Conservation (phyloP, 2,797 vertebrate genomes). For the Buphagus erythrorhynchus region DNA sequence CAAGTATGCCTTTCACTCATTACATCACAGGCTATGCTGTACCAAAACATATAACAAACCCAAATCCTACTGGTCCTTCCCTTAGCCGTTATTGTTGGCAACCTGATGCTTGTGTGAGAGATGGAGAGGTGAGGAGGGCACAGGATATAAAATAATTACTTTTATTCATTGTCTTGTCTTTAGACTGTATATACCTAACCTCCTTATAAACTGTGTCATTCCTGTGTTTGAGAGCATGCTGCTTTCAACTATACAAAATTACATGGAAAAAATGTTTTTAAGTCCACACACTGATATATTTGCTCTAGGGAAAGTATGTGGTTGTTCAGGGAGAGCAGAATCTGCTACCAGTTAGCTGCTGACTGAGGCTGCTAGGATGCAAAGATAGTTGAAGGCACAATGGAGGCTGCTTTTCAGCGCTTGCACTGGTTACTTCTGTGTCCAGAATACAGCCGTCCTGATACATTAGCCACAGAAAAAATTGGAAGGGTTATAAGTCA, state of each 20-base stretch:
- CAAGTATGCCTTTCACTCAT: background rate
- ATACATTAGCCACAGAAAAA: constrained; percentile 24
- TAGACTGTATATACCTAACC: background rate
- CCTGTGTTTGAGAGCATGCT: background rate
- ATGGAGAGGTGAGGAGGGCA: accelerated
- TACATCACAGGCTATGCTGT: background rate
- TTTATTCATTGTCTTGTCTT: background rate
- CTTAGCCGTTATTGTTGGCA: background rate
- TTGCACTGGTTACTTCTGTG: background rate
- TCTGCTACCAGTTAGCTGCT: background rate
- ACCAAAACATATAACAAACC: background rate
- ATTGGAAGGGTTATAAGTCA: constrained; percentile 40
- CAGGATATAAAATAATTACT: background rate
- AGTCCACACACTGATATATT: background rate
- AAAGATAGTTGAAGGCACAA: background rate
- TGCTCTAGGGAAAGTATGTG: background rate
- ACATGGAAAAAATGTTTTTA: background rate
- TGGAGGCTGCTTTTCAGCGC: background rate
- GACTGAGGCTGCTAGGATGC: background rate
- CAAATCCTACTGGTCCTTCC: background rate
- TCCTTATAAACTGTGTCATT: background rate
- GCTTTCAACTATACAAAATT: background rate
- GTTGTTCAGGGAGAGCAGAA: background rate
- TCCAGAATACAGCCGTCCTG: background rate
- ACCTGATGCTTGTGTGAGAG: background rate